Percentiles rank a stretch among this genome's conserved stretches.
These are phyloP conservation scores for Caenorhabditis tropicalis DNA, from an alignment of 1,140 invertebrate species.

Conservation along the genomic window DNA sequence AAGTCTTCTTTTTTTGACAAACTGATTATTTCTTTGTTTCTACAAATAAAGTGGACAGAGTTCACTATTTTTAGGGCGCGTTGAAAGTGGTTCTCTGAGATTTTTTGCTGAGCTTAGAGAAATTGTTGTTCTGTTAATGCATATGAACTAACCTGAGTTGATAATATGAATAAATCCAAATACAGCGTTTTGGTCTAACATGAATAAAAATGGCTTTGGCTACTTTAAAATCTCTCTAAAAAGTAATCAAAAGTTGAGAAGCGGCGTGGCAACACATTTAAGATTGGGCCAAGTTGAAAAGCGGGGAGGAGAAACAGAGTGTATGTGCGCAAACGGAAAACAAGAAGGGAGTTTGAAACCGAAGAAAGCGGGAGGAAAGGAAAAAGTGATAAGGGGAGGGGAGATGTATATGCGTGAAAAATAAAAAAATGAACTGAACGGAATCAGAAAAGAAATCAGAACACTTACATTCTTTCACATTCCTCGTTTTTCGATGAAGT, in stretches of 20 bases:
- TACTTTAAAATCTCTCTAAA: not conserved
- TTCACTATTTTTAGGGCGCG: not conserved
- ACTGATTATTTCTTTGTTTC: not conserved
- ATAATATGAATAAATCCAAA: too few relatives aligned
- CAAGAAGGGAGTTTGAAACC: conserved; percentile 13
- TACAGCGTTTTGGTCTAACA: too few relatives aligned
- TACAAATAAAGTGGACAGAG: not conserved
- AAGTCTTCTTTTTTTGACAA: not conserved
- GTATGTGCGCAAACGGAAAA: conserved; percentile 17
- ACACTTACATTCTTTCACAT: conserved; percentile 68
- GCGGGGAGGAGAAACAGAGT: not conserved
- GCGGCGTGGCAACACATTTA: not conserved
- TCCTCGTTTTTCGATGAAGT: conserved; percentile 65
- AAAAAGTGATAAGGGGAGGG: not conserved
- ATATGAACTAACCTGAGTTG: too few relatives aligned
- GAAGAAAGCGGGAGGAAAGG: not conserved
- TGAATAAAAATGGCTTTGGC: not conserved
- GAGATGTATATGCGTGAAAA: not conserved
- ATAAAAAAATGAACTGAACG: not conserved
- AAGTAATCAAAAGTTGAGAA: conserved; percentile 3
- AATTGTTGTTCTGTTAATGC: too few relatives aligned
- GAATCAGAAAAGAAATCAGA: not conserved
- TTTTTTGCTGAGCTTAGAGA: too few relatives aligned
- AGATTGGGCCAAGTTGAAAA: not conserved
- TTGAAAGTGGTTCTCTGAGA: not conserved